These are phyloP conservation scores for Hyposoter didymator DNA, from an alignment of 2,888 invertebrate genomes.

Conservation along the genomic window DNA sequence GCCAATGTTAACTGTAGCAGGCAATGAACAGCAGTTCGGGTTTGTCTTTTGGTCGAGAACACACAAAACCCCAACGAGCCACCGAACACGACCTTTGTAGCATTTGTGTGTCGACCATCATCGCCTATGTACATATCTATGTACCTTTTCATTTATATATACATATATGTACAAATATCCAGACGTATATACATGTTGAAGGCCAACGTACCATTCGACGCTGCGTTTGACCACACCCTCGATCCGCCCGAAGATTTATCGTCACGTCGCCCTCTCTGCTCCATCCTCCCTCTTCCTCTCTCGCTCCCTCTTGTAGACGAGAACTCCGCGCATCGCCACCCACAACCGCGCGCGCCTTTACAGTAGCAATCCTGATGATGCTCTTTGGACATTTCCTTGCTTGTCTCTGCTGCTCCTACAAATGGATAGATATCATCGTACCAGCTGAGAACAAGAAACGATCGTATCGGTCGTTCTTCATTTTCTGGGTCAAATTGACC, in stretches of 20 bases:
- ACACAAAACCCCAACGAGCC: conserved; percentile 49
- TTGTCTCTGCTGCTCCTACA: not conserved
- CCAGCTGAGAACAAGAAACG: not conserved
- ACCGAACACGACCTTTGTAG: conserved; percentile 56
- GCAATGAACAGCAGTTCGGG: conserved; percentile 54
- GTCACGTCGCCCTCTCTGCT: conserved; percentile 70
- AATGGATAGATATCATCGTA: not conserved
- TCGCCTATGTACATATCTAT: not conserved
- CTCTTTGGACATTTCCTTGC: not conserved
- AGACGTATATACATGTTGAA: conserved; percentile 30
- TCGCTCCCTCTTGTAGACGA: conserved; percentile 13
- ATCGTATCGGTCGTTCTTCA: too few species aligned
- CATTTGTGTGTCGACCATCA: conserved; percentile 52
- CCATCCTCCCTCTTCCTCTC: conserved; percentile 50
- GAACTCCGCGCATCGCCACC: conserved; percentile 58
- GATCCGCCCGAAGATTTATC: conserved; percentile 82
- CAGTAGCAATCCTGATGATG: conserved; percentile 34
- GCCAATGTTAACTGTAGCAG: conserved; percentile 42
- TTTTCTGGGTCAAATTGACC: too few species aligned
- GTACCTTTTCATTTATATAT: conserved; percentile 12
- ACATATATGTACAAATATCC: conserved; percentile 9
- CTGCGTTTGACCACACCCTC: conserved; percentile 84
- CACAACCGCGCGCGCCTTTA: conserved; percentile 43
- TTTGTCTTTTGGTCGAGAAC: conserved; percentile 59
- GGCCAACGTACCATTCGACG: conserved; percentile 68